Conservation (phyloP, 2,888 invertebrate species). For the Laothoe populi region DNA sequence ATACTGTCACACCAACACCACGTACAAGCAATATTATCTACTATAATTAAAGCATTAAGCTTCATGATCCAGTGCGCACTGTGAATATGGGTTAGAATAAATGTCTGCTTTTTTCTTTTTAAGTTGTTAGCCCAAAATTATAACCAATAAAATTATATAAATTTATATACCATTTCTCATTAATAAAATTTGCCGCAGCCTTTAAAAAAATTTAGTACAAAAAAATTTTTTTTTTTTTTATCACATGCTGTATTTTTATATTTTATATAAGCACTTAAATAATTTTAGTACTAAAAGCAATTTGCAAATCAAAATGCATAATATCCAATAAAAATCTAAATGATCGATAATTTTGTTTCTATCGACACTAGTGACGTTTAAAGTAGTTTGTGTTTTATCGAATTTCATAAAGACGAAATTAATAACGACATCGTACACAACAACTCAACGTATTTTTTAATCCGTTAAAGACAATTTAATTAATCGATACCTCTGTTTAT, state of each 20-base stretch:
- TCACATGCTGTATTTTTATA: neutral
- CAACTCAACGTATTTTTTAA: neutral
- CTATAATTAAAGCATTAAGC: neutral
- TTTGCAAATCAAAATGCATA: neutral
- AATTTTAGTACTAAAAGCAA: neutral
- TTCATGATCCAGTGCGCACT: neutral
- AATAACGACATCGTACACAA: neutral
- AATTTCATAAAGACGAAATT: neutral
- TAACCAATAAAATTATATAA: neutral
- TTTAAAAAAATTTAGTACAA: neutral
- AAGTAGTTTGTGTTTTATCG: neutral
- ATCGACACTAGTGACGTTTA: neutral
- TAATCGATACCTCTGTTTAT: neutral
- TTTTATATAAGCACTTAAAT: neutral
- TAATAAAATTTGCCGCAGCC: neutral
- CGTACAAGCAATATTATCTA: constrained; percentile 17
- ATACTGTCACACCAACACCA: constrained; percentile 18
- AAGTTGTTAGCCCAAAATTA: neutral
- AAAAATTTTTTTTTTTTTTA: neutral
- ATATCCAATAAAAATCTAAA: neutral
- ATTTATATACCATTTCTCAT: neutral
- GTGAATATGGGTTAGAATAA: neutral
- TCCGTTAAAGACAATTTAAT: neutral
- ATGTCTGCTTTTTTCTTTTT: neutral
- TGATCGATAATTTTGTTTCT: neutral